Base-by-base conservation (phyloP, 2,113 vertebrate species). In the Balaeniceps rex region DNA sequence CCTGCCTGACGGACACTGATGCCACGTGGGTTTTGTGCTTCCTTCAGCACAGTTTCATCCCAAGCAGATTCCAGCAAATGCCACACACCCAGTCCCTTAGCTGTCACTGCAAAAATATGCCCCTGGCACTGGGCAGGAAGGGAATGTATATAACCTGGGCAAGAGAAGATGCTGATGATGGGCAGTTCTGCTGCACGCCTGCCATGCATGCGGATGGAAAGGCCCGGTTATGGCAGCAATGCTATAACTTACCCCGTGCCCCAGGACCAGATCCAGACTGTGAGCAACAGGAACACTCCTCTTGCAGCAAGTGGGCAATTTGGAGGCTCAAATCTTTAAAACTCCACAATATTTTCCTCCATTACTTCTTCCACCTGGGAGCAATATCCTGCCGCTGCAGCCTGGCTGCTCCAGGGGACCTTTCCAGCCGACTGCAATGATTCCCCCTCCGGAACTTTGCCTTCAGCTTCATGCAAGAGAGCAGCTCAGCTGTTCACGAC, bases 21-120 rank as follows among this genome's bases (percentile, higher is more conserved):
- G 6, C 29, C 2, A 1, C 1, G 21, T 6, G 70, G n/a, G 31
- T 5, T 83, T 79, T 72, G 33, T 44, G 33, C 63, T 76, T 55
- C 49, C 47, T 79, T 49, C n/a, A 42, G 52, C 47, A 61, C n/a
- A 36, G 7, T 38, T 80, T 7, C 33, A 52, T 9, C 52, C 63
- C 74, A 63, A 3, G 1, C 31, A 23, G 21, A 5, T 28, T 46
- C 52, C 80, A 91, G 71, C 54, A 74, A 31, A 21, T 0, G 1
- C 36, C 66, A 29, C 0, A 0, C 7, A 6, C 58, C 21, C 23
- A 11, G 4, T 15, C 15, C 65, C 40, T 76, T 1, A 21, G 11
- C 70, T 79, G 24, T 4, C 44, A 15, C 47, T n/a, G 34, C 76
- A 72, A 68, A 36, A 40, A 52, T 11, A 12, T 51, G 23, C 19